phyloP scores from a whole-genome alignment of 2,797 vertebrate genomes.

The Muscicapa striata region DNA sequence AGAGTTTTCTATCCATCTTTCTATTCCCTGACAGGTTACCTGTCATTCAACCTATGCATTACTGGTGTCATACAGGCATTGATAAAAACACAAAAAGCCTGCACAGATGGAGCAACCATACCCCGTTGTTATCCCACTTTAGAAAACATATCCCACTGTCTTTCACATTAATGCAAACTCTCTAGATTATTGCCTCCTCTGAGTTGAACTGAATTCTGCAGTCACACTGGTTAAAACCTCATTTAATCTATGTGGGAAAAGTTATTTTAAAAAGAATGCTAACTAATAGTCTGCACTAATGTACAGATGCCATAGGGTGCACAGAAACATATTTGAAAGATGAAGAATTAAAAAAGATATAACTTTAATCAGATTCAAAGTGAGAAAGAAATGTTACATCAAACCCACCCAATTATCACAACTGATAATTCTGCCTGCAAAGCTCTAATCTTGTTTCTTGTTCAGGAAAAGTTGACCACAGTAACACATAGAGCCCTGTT shows the following conservation, averaged over 20 bases:
- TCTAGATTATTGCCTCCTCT: not conserved
- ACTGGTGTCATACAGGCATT: fast-evolving
- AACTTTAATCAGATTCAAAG: not conserved
- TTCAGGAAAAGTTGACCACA: not conserved
- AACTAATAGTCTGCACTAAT: not conserved
- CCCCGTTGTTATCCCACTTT: not conserved
- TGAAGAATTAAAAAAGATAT: not conserved
- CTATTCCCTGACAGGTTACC: not conserved
- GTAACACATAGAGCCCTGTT: not conserved
- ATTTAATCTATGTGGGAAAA: not conserved
- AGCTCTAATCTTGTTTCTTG: not conserved
- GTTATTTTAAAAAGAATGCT: not conserved
- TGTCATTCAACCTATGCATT: not conserved
- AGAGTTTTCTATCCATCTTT: not conserved
- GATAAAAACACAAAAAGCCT: not conserved
- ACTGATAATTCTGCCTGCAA: not conserved
- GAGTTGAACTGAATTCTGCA: not conserved
- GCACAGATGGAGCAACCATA: not conserved
- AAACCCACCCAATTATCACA: not conserved
- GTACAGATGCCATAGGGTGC: not conserved
- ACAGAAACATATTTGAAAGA: not conserved
- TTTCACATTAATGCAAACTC: not conserved
- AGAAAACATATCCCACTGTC: not conserved
- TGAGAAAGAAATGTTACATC: not conserved
- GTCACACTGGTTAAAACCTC: not conserved